These are phyloP conservation scores for Coelinius sp. DNA, from an alignment of 2,888 invertebrate species.

Conservation along the genomic window DNA sequence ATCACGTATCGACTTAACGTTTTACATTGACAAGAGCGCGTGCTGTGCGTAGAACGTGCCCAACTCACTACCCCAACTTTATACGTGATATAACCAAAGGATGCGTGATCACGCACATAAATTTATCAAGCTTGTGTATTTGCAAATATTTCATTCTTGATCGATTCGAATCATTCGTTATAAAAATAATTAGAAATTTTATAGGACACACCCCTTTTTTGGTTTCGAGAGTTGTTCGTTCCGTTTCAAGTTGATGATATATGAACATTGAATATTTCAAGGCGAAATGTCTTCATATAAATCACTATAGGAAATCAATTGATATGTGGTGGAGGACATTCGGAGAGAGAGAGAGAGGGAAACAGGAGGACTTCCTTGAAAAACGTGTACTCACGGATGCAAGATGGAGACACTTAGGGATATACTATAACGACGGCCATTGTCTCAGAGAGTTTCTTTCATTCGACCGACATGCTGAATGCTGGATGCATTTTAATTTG, in stretches of 20 bases:
- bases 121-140: background rate
- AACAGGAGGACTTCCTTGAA: slow-evolving; percentile 63
- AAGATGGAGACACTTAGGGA: slow-evolving; percentile 56
- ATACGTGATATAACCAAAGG: slow-evolving; percentile 27
- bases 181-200: background rate
- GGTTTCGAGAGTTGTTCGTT: background rate
- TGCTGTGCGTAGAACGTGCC: slow-evolving; percentile 59
- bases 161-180: background rate
- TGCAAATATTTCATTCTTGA: background rate
- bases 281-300: background rate
- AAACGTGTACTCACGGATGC: slow-evolving; percentile 63
- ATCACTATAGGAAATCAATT: slow-evolving; percentile 60
- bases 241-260: background rate
- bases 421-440: slow-evolving; percentile 55
- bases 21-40: slow-evolving; percentile 63
- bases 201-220: no score
- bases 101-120: slow-evolving; percentile 28
- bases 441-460: slow-evolving; percentile 63
- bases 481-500: slow-evolving; percentile 66
- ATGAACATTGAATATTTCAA: background rate
- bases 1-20: slow-evolving; percentile 62
- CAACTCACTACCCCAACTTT: slow-evolving; percentile 7
- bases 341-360: slow-evolving; percentile 39
- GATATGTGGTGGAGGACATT: slow-evolving; percentile 63
- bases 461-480: slow-evolving; percentile 67